Conservation (phyloP, 2,888 invertebrate genomes). For the Stenodera caucasica region DNA sequence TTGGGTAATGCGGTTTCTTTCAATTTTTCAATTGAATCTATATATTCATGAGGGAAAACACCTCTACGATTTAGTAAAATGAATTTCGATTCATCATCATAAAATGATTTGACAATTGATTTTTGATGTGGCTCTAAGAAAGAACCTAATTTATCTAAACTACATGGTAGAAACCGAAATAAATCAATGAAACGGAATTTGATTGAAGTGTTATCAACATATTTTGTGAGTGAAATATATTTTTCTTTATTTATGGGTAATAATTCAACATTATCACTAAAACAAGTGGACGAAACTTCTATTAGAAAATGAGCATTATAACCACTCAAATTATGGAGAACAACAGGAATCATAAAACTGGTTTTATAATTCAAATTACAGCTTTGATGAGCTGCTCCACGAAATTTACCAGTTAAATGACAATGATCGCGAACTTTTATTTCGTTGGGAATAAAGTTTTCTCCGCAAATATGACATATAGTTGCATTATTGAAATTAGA, state of each 20-base stretch:
- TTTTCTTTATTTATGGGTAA: conserved; percentile 45
- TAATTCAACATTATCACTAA: conserved; percentile 31
- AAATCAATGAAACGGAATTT: conserved; percentile 38
- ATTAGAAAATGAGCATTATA: conserved; percentile 45
- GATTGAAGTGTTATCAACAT: conserved; percentile 21
- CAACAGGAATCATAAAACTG: conserved; percentile 39
- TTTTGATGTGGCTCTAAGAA: conserved; percentile 26
- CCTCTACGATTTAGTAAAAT: conserved; percentile 30
- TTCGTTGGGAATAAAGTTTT: conserved; percentile 21
- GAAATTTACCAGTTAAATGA: conserved; percentile 40
- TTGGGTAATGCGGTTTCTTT: conserved; percentile 33
- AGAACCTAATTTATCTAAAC: conserved; percentile 38
- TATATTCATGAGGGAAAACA: conserved; percentile 42
- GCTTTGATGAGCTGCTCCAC: conserved; percentile 37
- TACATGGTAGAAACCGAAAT: conserved; percentile 41
- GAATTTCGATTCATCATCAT: conserved; percentile 17
- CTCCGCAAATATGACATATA: conserved; percentile 35
- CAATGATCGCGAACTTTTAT: conserved; percentile 39
- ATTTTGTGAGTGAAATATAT: conserved; percentile 43
- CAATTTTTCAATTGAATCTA: conserved; percentile 25
- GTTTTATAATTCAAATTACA: conserved; percentile 43
- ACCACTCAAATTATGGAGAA: conserved; percentile 43
- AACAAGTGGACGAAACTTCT: conserved; percentile 30
- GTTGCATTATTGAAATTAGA: conserved; percentile 18
- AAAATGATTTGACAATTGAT: conserved; percentile 11